Evolutionary conservation across 2,797 vertebrate species (phyloP), one percentile per base, ranked within the genome.

Genomic region (Enteromius treurensis): DNA sequence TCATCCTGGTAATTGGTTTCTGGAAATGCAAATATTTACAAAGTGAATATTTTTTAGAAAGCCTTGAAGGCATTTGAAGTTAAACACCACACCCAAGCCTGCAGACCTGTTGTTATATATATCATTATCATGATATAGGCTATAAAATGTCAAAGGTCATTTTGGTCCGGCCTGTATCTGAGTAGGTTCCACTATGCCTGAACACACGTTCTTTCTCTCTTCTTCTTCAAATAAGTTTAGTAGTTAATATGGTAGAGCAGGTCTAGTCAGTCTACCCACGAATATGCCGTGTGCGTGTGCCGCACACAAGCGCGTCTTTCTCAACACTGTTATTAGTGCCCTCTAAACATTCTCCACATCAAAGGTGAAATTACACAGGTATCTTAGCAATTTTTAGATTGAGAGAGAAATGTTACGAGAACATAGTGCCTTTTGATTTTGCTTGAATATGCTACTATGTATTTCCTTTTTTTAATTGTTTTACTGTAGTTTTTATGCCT

Each of bases 231-330:
- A 60, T 70, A 13, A n/a, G 6, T 60, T 42, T 45, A 32, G 42
- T n/a, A 13, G 73, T 34, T 80, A 62, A 79, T 84, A 68, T 77
- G 64, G 76, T 67, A 10, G 65, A 81, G 62, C 82, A 62, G 62
- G 85, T 87, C 81, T 62, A 68, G 64, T 79, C 76, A 79, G 82
- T 84, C 76, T 77, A 69, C 40, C 37, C 51, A 83, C 26, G 23
- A 67, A 83, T 81, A 81, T 70, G 42, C 42, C 14, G 13, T 42
- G 37, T 82, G 21, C 37, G 69, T 76, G 70, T 80, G 62, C 23
- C 64, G 21, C 75, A 26, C 79, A 34, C 6, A 68, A 74, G 21
- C 26, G 0, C 1, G 5, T 82, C 47, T 47, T 47, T 60, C 53
- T 5, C 60, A 32, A 55, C 80, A 34, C 81, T 82, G 49, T 82